These are phyloP conservation scores for Artibeus lituratus DNA, from an alignment of 2,797 vertebrate genomes.

Conservation along the genomic window DNA sequence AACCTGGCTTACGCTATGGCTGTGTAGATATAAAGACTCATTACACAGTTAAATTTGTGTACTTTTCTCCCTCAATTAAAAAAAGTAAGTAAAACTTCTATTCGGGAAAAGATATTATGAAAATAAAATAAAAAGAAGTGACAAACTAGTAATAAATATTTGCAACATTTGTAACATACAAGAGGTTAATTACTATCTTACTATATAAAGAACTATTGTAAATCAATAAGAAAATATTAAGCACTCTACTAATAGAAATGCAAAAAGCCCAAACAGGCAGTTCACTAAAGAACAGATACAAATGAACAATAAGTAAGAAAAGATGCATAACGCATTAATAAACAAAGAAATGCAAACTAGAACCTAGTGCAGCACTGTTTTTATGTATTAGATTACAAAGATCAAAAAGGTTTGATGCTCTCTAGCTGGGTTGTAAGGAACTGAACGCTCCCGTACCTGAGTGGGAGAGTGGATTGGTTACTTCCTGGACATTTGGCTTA, in stretches of 20 bases:
- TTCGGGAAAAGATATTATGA: not conserved
- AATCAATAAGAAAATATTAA: conserved; percentile 12
- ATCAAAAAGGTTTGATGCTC: not conserved
- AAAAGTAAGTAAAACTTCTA: not conserved
- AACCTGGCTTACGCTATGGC: not conserved
- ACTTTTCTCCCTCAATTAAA: not conserved
- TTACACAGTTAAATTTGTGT: not conserved
- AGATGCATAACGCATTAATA: not conserved
- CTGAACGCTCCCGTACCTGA: not conserved
- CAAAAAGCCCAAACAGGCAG: not conserved
- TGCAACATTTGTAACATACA: not conserved
- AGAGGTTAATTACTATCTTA: not conserved
- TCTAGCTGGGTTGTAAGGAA: not conserved
- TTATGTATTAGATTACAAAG: not conserved
- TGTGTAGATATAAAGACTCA: not conserved
- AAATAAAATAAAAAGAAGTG: conserved; percentile 1
- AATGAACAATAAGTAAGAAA: not conserved
- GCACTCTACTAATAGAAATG: not conserved
- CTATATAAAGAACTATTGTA: not conserved
- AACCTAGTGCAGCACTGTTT: not conserved
- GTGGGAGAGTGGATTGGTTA: not conserved
- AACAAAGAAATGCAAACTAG: not conserved
- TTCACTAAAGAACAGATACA: not conserved
- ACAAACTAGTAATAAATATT: not conserved
- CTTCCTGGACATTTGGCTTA: not conserved